Conservation (phyloP, 1,140 invertebrate genomes). For the Heliconius congener region DNA sequence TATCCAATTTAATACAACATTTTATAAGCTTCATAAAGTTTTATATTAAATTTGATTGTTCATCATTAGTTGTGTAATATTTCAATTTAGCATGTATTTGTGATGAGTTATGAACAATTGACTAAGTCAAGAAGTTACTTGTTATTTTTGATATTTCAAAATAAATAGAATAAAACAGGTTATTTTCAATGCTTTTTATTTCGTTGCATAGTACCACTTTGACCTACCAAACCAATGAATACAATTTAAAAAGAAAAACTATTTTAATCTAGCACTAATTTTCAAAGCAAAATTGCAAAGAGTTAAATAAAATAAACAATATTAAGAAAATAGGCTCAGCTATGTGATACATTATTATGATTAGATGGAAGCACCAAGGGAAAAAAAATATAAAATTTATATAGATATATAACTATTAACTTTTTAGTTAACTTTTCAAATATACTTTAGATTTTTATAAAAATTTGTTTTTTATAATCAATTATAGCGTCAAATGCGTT, state of each 20-base stretch:
- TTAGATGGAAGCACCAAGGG: background rate
- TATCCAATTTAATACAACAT: no score
- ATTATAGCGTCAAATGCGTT: no score
- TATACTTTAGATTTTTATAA: no score
- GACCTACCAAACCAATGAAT: constrained; percentile 38
- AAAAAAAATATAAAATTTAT: background rate
- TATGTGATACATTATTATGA: background rate
- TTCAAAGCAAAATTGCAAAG: background rate
- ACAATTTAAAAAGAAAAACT: background rate
- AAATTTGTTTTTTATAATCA: no score
- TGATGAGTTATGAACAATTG: background rate
- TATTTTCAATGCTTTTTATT: constrained; percentile 39
- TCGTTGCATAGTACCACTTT: constrained; percentile 32
- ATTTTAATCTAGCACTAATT: background rate
- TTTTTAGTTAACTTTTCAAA: no score
- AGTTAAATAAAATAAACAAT: background rate
- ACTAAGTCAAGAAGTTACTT: background rate
- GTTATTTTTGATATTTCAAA: constrained; percentile 8
- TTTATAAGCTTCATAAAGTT: no score
- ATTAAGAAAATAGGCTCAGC: background rate
- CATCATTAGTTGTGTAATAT: background rate
- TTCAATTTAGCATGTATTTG: background rate
- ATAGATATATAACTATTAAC: background rate
- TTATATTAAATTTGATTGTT: background rate
- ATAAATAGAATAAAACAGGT: constrained; percentile 30